Base-by-base conservation (phyloP, 2,113 vertebrate genomes). In the Colinus virginianus region DNA sequence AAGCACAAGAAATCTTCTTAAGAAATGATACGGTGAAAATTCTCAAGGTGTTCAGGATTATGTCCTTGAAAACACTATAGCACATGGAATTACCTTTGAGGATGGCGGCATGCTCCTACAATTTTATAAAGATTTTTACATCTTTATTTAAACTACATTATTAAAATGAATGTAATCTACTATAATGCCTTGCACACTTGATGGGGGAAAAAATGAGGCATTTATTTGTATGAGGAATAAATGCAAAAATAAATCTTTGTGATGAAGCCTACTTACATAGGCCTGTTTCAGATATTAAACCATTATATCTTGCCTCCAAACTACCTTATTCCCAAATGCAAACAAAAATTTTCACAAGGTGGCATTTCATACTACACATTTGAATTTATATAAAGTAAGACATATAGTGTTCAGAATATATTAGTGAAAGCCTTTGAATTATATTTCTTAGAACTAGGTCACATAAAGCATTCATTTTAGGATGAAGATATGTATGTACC, bases 221-320 rank as follows among this genome's bases (percentile, higher is more conserved):
- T 43, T 92, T 93, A 94, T 84, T 38, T 92, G 22, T 80, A 51
- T 90, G 84, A 96, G 94, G 92, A 96, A 78, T 94, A 95, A 93
- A 95, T 85, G 69, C 34, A 95, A 96, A 97, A 97, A 84, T 88
- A 96, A 96, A 96, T 96, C 93, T 71, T 97, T 94, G 62, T 95
- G 95, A 96, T 89, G 79, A 95, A 84, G 42, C 49, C 92, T 67
- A 15, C 63, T 91, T 95, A 49, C 94, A 84, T 92, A 91, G 82
- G 48, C 71, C 67, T 84, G 22, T 64, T 77, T 91, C 94, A 91
- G 80, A 90, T 96, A 96, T 94, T 94, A 96, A 96, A 91, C 58
- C 86, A 77, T 92, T 97, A 90, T 88, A 94, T 94, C 85, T 94
- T 96, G 62, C 32, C 53, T 96, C 90, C 78, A 79, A 96, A 91